Conservation (phyloP, 2,797 vertebrate species). For the Poeciliopsis presidionis region DNA sequence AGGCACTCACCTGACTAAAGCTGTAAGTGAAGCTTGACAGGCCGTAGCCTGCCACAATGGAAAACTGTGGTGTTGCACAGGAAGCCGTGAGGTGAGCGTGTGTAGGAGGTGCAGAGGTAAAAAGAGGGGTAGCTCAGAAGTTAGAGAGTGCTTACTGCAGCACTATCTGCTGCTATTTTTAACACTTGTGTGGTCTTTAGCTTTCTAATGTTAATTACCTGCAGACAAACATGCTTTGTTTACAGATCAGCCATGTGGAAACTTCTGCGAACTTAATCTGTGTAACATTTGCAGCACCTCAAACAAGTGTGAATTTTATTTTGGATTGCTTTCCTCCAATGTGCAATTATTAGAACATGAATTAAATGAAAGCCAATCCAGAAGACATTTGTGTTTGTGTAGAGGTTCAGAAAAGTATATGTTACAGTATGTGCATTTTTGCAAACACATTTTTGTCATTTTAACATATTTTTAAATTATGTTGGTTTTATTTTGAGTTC, state of each 20-base stretch:
- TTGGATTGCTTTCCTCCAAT: background rate
- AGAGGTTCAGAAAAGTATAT: background rate
- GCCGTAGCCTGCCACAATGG: slow-evolving; percentile 63
- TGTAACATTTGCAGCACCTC: background rate
- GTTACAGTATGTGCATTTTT: background rate
- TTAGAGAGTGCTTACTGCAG: slow-evolving; percentile 68
- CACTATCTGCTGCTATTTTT: slow-evolving; percentile 74
- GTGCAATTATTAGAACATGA: background rate
- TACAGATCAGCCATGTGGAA: slow-evolving; percentile 8
- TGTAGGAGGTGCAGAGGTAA: slow-evolving; percentile 72
- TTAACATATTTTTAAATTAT: background rate
- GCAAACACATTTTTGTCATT: background rate
- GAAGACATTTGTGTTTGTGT: background rate
- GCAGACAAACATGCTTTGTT: slow-evolving; percentile 24
- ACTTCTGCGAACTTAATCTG: slow-evolving; percentile 5
- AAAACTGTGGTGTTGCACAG: slow-evolving; percentile 79
- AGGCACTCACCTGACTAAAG: slow-evolving; percentile 37
- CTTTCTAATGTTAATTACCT: slow-evolving; percentile 52
- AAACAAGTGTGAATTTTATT: background rate
- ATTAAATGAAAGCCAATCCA: background rate
- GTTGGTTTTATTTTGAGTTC: background rate
- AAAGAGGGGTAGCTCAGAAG: slow-evolving; percentile 68
- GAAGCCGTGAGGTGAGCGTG: slow-evolving; percentile 71
- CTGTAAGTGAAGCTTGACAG: slow-evolving; percentile 34
- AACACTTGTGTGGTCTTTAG: slow-evolving; percentile 47